These are phyloP conservation scores for Macropodus opercularis DNA, from an alignment of 2,797 vertebrate species.

Conservation along the genomic window DNA sequence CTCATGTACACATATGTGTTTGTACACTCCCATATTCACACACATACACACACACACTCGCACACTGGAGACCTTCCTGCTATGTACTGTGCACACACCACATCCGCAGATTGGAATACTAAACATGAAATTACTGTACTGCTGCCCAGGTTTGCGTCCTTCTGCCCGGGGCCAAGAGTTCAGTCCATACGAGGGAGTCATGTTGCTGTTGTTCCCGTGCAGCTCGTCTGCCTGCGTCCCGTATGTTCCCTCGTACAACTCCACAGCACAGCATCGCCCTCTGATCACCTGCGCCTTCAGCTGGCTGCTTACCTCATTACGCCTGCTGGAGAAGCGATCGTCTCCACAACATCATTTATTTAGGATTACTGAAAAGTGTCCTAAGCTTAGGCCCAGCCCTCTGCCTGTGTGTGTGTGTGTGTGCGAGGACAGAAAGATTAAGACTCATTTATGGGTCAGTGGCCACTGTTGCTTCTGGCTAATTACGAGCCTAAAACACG, in stretches of 20 bases:
- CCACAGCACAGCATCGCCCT: conserved; percentile 24
- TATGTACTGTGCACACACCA: conserved; percentile 8
- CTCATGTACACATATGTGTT: conserved; percentile 18
- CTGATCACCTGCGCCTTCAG: conserved; percentile 50
- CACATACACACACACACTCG: conserved; percentile 2
- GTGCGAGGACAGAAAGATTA: conserved; percentile 54
- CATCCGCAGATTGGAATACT: conserved; percentile 40
- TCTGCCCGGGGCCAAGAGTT: conserved; percentile 57
- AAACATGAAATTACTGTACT: conserved; percentile 27
- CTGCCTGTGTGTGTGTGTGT: conserved; percentile 27
- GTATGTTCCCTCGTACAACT: conserved; percentile 46
- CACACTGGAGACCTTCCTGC: conserved; percentile 7
- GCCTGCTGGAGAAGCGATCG: conserved; percentile 47
- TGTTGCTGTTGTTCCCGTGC: conserved; percentile 54
- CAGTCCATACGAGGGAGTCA: conserved; percentile 59
- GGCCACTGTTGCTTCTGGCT: conserved; percentile 58
- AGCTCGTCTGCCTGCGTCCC: conserved; percentile 39
- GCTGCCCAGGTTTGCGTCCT: conserved; percentile 23
- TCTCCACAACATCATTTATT: conserved; percentile 69
- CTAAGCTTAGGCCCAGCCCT: conserved; percentile 41
- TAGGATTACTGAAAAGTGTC: conserved; percentile 73
- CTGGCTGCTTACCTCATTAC: conserved; percentile 60
- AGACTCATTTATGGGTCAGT: conserved; percentile 69
- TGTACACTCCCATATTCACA: not conserved
- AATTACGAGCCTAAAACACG: conserved; percentile 67